These are phyloP conservation scores for Rotaria macrura DNA, from an alignment of 2,888 invertebrate genomes.

Conservation along the genomic window DNA sequence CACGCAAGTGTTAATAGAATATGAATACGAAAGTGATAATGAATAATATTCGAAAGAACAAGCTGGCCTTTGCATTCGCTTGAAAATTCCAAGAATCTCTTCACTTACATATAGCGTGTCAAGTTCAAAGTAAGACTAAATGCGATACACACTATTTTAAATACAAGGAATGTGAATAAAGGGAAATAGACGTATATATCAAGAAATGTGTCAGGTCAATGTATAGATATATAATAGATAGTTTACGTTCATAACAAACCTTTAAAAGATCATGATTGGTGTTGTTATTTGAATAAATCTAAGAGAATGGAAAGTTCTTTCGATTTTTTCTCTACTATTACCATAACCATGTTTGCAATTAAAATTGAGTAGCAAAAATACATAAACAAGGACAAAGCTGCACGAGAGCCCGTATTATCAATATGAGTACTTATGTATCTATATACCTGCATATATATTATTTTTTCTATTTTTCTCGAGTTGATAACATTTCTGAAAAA, in stretches of 20 bases:
- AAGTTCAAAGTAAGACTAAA: slow-evolving; percentile 1
- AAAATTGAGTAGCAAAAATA: background rate
- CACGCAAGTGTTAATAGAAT: background rate
- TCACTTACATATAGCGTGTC: background rate
- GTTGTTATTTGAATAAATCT: background rate
- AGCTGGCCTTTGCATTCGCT: background rate
- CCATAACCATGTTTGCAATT: background rate
- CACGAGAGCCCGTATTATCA: background rate
- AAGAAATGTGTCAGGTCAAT: background rate
- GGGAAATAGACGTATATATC: background rate
- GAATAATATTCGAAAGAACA: background rate
- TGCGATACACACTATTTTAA: background rate
- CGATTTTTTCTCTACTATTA: background rate
- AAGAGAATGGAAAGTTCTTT: background rate
- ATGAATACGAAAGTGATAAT: background rate
- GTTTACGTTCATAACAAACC: background rate
- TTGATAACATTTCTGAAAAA: no score
- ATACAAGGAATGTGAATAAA: background rate
- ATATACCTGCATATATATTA: no score
- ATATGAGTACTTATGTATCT: background rate
- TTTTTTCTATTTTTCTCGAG: no score
- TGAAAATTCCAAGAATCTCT: background rate
- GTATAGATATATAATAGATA: background rate
- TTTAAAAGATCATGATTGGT: background rate
- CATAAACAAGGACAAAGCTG: background rate